Conservation (phyloP, 2,797 vertebrate genomes). For the Lophius americanus region DNA sequence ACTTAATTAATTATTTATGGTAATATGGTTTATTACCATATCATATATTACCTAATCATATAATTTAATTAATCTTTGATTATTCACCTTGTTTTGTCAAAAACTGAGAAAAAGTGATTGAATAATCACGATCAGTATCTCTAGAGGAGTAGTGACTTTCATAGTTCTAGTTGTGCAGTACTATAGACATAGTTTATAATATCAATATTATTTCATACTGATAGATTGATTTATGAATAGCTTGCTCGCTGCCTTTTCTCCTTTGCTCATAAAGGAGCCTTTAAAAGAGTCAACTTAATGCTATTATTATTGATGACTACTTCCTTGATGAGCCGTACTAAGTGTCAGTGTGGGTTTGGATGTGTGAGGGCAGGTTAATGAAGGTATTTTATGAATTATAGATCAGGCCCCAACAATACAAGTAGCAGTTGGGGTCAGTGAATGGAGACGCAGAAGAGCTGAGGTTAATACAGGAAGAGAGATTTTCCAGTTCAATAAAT, state of each 20-base stretch:
- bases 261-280: conserved; percentile 53
- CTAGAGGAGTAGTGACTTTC: neutral
- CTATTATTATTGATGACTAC: conserved; percentile 62
- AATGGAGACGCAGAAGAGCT: conserved; percentile 49
- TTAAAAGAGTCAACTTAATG: conserved; percentile 62
- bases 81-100: neutral
- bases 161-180: conserved; percentile 11
- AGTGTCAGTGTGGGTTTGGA: conserved; percentile 63
- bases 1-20: neutral
- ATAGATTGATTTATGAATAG: conserved; percentile 49
- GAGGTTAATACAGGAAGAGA: conserved; percentile 73
- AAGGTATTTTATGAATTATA: conserved; percentile 84
- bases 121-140: neutral
- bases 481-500: conserved; percentile 74
- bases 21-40: conserved; percentile 1
- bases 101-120: neutral
- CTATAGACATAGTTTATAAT: conserved; percentile 17
- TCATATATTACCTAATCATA: neutral
- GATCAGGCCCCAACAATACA: conserved; percentile 70
- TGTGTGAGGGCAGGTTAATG: conserved; percentile 73
- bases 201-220: conserved; percentile 33
- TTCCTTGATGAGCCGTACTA: conserved; percentile 49
- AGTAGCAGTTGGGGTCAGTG: conserved; percentile 43
- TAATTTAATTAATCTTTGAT: neutral
- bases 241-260: conserved; percentile 31